Evolutionary conservation across 2,888 invertebrate genomes (phyloP).

Genomic region (Campopleginae sp.): DNA sequence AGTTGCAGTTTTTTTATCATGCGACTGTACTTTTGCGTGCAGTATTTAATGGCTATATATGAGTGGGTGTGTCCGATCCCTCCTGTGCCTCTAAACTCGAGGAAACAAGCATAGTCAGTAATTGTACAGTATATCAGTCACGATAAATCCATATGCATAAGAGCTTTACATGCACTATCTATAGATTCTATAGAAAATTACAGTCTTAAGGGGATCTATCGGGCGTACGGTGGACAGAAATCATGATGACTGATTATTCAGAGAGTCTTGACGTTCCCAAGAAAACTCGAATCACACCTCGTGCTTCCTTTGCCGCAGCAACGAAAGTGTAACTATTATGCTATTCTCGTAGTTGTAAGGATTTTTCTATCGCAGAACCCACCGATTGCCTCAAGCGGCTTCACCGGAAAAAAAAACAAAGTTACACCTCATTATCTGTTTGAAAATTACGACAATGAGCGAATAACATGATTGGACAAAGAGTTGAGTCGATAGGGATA

Average conservation of each 20-base stretch:
- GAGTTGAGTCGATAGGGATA: conserved; percentile 36
- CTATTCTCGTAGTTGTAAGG: too few species aligned
- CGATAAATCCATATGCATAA: conserved; percentile 6
- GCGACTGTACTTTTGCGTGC: conserved; percentile 68
- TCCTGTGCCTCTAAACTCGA: conserved; percentile 26
- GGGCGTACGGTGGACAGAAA: too few species aligned
- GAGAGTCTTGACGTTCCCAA: too few species aligned
- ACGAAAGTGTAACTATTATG: too few species aligned
- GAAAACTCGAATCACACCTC: too few species aligned
- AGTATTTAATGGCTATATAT: background rate
- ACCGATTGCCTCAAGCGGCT: background rate
- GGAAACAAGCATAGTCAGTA: conserved; percentile 46
- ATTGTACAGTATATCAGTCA: conserved; percentile 44
- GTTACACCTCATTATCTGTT: background rate
- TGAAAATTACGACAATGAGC: background rate
- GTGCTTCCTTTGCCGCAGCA: too few species aligned
- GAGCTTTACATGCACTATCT: too few species aligned
- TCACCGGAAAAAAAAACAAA: background rate
- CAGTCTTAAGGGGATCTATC: too few species aligned
- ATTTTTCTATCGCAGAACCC: too few species aligned
- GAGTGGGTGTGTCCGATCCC: background rate
- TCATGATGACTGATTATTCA: too few species aligned
- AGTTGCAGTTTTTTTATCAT: conserved; percentile 81
- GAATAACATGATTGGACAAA: conserved; percentile 12
- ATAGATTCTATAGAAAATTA: too few species aligned